phyloP scores from a whole-genome alignment of 2,113 vertebrate species.

The Ginglymostoma cirratum region DNA sequence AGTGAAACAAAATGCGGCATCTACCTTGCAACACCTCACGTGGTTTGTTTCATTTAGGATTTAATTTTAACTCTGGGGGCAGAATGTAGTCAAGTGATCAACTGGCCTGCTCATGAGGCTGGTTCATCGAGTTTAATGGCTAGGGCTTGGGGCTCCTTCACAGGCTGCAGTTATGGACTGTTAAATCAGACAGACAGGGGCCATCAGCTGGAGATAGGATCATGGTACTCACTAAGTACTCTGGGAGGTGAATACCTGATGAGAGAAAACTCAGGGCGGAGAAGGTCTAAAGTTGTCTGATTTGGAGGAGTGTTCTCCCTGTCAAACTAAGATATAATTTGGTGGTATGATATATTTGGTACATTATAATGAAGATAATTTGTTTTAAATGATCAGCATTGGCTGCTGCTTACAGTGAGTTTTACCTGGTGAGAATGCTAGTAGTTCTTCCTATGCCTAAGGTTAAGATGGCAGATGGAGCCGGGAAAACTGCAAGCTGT shows the following conservation, averaged over 20 bases:
- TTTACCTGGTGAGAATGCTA: background rate
- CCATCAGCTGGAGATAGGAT: background rate
- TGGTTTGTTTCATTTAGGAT: background rate
- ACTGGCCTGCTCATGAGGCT: too few relatives aligned
- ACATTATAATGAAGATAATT: too few relatives aligned
- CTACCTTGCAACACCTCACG: too few relatives aligned
- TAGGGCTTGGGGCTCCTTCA: background rate
- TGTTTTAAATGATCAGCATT: background rate
- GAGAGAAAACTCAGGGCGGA: background rate
- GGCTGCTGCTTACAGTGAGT: background rate
- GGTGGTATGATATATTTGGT: too few relatives aligned
- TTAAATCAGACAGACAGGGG: background rate
- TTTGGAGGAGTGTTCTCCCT: background rate
- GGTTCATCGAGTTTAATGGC: too few relatives aligned
- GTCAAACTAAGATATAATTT: too few relatives aligned
- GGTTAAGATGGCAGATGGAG: background rate
- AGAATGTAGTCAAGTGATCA: background rate
- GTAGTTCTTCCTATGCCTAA: background rate
- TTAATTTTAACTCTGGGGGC: background rate
- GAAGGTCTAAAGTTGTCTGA: background rate
- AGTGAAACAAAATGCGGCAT: too few relatives aligned
- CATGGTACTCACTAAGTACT: background rate
- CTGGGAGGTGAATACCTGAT: background rate
- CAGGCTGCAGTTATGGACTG: background rate
- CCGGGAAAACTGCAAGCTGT: background rate